Conservation (phyloP, 2,113 vertebrate species). For the Ifrita kowaldi region DNA sequence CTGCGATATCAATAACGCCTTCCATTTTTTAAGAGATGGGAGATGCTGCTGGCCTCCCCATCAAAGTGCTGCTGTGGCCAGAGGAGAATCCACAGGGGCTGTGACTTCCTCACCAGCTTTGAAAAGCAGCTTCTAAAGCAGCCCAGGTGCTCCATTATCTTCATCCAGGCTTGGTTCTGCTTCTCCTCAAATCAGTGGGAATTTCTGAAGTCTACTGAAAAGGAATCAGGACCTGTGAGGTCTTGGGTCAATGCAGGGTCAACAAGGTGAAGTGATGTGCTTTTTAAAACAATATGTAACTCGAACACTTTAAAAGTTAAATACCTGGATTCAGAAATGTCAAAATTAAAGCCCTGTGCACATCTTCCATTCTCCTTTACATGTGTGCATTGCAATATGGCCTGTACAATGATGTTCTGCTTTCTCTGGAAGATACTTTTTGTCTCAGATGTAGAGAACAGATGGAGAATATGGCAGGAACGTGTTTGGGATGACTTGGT, state of each 20-base stretch:
- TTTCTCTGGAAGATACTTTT: background rate
- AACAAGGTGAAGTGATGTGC: background rate
- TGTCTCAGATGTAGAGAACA: background rate
- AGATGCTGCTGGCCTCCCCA: background rate
- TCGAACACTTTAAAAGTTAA: background rate
- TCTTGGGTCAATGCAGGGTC: background rate
- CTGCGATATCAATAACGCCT: background rate
- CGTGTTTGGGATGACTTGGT: background rate
- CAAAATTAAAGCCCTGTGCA: background rate
- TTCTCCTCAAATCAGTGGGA: background rate
- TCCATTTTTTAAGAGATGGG: background rate
- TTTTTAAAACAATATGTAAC: background rate
- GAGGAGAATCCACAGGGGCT: rapidly evolving
- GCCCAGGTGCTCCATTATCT: background rate
- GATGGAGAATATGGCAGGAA: background rate
- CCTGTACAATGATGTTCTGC: background rate
- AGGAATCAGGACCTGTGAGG: background rate
- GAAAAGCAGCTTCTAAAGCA: background rate
- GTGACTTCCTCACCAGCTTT: background rate
- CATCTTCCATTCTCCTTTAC: background rate
- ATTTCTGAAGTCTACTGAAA: background rate
- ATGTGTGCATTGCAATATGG: background rate
- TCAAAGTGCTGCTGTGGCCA: background rate
- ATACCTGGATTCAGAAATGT: background rate
- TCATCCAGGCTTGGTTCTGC: background rate